Evolutionary conservation across 2,113 vertebrate species (phyloP).

Genomic region (Eudyptes chrysolophus): DNA sequence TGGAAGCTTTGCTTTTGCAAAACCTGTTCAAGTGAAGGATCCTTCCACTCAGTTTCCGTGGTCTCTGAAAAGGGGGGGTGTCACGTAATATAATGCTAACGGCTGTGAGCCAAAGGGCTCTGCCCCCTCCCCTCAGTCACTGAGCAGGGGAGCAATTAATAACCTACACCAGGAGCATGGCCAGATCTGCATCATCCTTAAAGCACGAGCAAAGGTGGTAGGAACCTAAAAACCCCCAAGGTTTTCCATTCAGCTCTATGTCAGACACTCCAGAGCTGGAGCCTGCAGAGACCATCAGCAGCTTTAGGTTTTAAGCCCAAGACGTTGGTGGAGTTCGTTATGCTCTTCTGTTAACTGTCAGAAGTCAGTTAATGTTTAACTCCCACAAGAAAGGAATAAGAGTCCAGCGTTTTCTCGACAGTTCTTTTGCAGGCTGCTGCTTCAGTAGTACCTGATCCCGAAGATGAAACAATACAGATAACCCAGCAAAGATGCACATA

Average conservation of each 20-base stretch:
- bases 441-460: neutral
- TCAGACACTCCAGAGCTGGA: neutral
- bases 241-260: neutral
- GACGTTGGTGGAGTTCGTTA: neutral
- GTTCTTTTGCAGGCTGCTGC: neutral
- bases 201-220: neutral
- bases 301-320: neutral
- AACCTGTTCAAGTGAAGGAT: neutral
- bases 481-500: neutral
- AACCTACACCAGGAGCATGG: neutral
- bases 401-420: neutral
- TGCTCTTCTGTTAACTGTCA: neutral
- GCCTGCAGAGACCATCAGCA: neutral
- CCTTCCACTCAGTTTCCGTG: neutral
- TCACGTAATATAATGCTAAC: fast-evolving
- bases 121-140: neutral
- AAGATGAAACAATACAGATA: neutral
- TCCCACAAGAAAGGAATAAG: neutral
- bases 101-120: neutral
- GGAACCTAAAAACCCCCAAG: neutral
- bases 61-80: neutral
- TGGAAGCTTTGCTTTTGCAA: neutral
- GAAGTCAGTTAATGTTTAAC: neutral
- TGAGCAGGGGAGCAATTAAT: neutral
- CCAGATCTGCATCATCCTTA: neutral